Evolutionary conservation across 2,888 invertebrate genomes (phyloP), one percentile per base, ranked within the genome.

Genomic region (Spatulosminthurus flaviceps): DNA sequence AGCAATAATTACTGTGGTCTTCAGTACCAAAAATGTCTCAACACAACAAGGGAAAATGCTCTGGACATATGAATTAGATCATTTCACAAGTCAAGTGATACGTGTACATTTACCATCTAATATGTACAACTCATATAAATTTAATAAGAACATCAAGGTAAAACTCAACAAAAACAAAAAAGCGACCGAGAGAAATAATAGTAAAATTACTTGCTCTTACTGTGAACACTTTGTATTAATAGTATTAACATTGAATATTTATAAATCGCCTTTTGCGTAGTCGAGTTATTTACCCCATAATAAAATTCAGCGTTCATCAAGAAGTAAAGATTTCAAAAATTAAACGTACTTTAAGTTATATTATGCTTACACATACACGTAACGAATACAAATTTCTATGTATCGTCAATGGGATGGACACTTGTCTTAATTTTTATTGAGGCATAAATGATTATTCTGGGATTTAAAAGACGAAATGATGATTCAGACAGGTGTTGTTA

Each of bases 281-380:
- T n/a, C n/a, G 51, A 51, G 51, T 51, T 51, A n/a, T n/a, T n/a
- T n/a, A 51, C 51, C 51, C n/a, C 5, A 16, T 51, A 51, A 34
- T 34, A 34, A 34, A 34, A 34, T 34, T 34, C 64, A 64, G 29
- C n/a, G 64, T 64, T 26, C 29, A 67, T 67, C 26, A 67, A 67
- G 67, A 67, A 67, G 67, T 67, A 67, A 67, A 67, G 67, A 28
- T 67, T 28, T 67, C 29, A 29, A 67, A 29, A 67, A 21, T 67
- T 22, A 67, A n/a, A 67, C 67, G n/a, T 67, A 67, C 28, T 67
- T 67, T 22, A 67, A 67, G 29, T 67, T 67, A 67, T 51, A 51
- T 51, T 51, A 51, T 67, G 67, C 67, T 51, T 51, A 51, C 51
- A 51, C 51, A n/a, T 51, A 51, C 51, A 51, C 51, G 51, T 51